Percentiles rank a stretch among this genome's conserved stretches.
Evolutionary conservation across 2,113 vertebrate genomes (phyloP).

Genomic region (Galemys pyrenaicus): DNA sequence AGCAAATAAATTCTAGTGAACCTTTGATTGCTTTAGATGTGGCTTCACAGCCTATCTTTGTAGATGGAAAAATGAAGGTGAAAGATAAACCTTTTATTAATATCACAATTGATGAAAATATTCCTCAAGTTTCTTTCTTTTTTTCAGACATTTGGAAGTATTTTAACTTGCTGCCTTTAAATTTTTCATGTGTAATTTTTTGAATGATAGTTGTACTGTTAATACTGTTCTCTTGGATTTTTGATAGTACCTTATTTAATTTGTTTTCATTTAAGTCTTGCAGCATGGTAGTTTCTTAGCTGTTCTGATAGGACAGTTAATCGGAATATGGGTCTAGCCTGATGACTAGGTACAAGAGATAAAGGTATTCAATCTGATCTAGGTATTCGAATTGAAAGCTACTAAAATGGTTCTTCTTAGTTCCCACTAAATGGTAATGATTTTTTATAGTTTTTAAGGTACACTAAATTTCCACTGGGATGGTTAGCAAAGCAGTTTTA

Average conservation of each 20-base stretch:
- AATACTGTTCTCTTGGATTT: constrained; percentile 19
- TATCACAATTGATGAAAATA: constrained; percentile 41
- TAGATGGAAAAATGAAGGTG: constrained; percentile 51
- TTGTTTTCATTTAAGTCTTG: constrained; percentile 45
- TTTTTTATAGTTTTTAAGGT: constrained; percentile 56
- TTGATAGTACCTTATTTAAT: constrained; percentile 30
- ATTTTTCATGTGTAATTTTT: constrained; percentile 45
- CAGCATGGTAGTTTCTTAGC: constrained; percentile 44
- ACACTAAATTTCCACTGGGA: constrained; percentile 53
- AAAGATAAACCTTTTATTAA: constrained; percentile 35
- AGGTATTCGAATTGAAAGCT: constrained; percentile 45
- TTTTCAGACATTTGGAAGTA: constrained; percentile 58
- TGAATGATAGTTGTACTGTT: constrained; percentile 35
- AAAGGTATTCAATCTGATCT: constrained; percentile 43
- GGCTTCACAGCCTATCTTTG: constrained; percentile 52
- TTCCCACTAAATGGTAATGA: constrained; percentile 52
- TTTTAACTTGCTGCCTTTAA: constrained; percentile 55
- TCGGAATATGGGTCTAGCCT: constrained; percentile 51
- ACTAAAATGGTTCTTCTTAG: constrained; percentile 52
- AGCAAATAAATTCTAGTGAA: constrained; percentile 46
- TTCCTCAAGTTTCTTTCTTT: constrained; percentile 20
- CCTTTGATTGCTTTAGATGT: constrained; percentile 61
- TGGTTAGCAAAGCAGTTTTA: constrained; percentile 58
- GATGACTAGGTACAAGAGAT: constrained; percentile 46
- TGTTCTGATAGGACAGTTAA: constrained; percentile 42